Conservation (phyloP, 2,113 vertebrate species). For the Mystacornis crossleyi region DNA sequence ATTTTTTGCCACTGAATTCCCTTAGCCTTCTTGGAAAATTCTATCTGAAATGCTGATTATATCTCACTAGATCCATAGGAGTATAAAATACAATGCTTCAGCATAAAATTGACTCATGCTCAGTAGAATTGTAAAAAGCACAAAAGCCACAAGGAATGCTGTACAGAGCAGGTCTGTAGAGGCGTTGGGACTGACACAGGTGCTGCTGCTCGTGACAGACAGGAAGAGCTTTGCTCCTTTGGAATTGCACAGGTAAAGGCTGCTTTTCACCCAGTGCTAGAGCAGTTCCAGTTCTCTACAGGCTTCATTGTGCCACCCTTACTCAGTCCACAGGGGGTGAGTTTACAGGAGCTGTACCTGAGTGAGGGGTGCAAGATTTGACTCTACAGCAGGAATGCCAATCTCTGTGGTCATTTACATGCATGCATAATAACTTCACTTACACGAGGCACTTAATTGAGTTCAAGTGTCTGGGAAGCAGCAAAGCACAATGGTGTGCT, state of each 20-base stretch:
- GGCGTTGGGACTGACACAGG: not conserved
- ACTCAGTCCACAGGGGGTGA: slow-evolving; percentile 22
- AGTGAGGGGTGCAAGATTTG: slow-evolving; percentile 31
- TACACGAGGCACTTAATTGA: not conserved
- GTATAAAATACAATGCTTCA: slow-evolving; percentile 11
- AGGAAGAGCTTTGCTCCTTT: not conserved
- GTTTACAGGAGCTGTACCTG: slow-evolving; percentile 34
- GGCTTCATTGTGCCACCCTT: slow-evolving; percentile 8
- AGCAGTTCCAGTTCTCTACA: slow-evolving; percentile 27
- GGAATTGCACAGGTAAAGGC: not conserved
- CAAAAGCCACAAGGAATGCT: not conserved
- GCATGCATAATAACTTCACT: not conserved
- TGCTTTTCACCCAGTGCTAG: not conserved
- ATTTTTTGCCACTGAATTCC: not conserved
- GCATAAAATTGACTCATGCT: slow-evolving; percentile 22
- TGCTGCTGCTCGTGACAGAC: not conserved
- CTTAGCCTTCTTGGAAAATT: slow-evolving; percentile 49
- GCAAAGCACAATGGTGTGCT: not conserved
- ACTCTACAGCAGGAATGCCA: not conserved
- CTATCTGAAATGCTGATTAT: not conserved
- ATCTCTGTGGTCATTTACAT: not conserved
- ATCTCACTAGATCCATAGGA: not conserved
- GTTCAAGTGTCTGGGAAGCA: slow-evolving; percentile 44
- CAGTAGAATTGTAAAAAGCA: not conserved
- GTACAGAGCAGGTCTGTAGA: not conserved